These are phyloP conservation scores for Mormyrops attenuatus DNA, from an alignment of 2,797 vertebrate genomes.

Conservation along the genomic window DNA sequence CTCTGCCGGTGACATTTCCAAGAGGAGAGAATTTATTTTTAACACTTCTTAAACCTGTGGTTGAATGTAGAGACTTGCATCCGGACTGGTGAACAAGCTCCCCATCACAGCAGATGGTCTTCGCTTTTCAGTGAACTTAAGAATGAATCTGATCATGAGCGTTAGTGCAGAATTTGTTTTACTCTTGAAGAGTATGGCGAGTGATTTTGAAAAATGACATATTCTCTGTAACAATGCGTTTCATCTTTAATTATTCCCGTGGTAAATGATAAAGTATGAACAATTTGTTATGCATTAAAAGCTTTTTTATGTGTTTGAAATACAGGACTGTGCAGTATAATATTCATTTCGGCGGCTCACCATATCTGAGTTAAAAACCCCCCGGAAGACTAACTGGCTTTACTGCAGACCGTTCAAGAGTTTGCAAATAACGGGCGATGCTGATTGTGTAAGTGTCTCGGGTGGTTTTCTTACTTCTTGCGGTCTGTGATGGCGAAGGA, in stretches of 20 bases:
- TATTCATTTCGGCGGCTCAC: not conserved
- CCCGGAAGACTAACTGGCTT: not conserved
- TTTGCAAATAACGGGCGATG: conserved; percentile 3
- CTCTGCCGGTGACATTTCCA: not conserved
- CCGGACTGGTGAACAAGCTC: not conserved
- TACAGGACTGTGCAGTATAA: not conserved
- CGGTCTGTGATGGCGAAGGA: not conserved
- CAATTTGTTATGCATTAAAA: not conserved
- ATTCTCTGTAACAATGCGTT: not conserved
- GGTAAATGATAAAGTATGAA: not conserved
- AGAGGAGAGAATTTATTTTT: not conserved
- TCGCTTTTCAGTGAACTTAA: not conserved
- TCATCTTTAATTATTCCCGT: not conserved
- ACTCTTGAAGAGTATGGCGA: not conserved
- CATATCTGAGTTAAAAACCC: not conserved
- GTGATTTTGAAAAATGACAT: not conserved
- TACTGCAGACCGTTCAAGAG: not conserved
- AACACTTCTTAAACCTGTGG: not conserved
- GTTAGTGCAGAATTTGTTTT: not conserved
- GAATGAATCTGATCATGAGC: not conserved
- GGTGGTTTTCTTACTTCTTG: not conserved
- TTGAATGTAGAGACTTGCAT: not conserved
- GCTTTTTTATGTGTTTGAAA: conserved; percentile 5
- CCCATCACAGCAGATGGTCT: not conserved
- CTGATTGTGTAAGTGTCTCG: not conserved